Evolutionary conservation across 1,140 invertebrate species (phyloP).

Genomic region (Parapsyche elsis): DNA sequence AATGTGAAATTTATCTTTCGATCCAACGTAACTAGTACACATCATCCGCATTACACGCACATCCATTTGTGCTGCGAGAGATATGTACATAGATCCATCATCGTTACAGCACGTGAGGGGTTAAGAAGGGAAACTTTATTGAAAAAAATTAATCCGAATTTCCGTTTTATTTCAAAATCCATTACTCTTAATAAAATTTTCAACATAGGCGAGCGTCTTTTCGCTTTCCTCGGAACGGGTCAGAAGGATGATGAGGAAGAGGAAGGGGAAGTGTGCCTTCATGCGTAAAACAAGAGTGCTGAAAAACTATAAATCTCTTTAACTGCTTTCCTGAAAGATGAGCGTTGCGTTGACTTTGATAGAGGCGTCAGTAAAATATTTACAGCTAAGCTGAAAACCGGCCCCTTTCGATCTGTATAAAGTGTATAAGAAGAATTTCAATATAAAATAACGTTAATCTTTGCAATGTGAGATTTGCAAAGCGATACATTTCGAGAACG

Average conservation of each 20-base stretch:
- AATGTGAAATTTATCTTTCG: too few relatives aligned
- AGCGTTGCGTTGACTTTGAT: slow-evolving; percentile 38
- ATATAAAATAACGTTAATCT: too few relatives aligned
- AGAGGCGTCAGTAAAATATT: slow-evolving; percentile 38
- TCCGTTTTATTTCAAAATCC: slow-evolving; percentile 20
- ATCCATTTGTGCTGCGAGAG: slow-evolving; percentile 24
- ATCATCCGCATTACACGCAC: slow-evolving; percentile 15
- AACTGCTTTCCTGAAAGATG: slow-evolving; percentile 42
- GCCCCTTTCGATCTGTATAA: not conserved
- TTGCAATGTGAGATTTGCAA: too few relatives aligned
- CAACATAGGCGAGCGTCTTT: not conserved
- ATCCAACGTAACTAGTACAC: not conserved
- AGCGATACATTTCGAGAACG: too few relatives aligned
- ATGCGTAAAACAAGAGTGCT: slow-evolving; percentile 12
- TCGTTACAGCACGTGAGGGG: not conserved
- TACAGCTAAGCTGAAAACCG: slow-evolving; percentile 11
- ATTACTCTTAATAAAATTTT: slow-evolving; percentile 15
- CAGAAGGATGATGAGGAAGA: not conserved
- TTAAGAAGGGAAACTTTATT: slow-evolving; percentile 3
- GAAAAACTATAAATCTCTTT: slow-evolving; percentile 43
- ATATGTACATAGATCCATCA: slow-evolving; percentile 33
- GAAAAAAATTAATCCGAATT: slow-evolving; percentile 30
- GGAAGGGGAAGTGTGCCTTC: not conserved
- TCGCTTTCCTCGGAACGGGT: not conserved
- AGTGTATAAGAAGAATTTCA: not conserved